Percentiles rank a stretch among this genome's conserved stretches.
These are phyloP conservation scores for Heliconius ismenius DNA, from an alignment of 2,888 invertebrate genomes.

Conservation along the genomic window DNA sequence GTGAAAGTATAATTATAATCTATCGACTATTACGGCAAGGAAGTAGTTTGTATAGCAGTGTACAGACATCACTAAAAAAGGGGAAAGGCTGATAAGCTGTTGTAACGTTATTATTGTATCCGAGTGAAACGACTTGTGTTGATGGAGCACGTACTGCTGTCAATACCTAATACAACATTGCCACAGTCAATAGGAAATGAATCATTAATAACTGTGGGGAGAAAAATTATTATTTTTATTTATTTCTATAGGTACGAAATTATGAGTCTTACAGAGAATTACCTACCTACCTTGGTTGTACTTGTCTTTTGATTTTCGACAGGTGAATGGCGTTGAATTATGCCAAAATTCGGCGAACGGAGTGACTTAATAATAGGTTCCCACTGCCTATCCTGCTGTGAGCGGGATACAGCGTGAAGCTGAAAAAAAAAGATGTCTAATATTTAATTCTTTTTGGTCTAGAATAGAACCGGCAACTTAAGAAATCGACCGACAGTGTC, in stretches of 20 bases:
- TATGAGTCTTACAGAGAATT: no score
- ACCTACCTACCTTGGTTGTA: no score
- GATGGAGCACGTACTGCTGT: slow-evolving; percentile 1
- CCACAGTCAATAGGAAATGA: background rate
- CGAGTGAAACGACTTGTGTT: slow-evolving; percentile 2
- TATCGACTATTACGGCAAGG: background rate
- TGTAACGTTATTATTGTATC: slow-evolving; percentile 9
- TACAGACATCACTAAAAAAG: background rate
- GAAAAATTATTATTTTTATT: background rate
- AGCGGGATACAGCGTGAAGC: no score
- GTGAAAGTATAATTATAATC: background rate
- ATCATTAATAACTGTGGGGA: background rate
- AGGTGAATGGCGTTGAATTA: no score
- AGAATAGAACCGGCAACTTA: no score
- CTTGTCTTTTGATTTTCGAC: no score
- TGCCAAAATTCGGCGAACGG: no score
- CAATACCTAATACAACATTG: background rate
- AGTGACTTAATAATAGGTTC: no score
- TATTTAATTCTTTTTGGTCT: no score
- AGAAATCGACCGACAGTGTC: no score
- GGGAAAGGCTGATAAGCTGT: slow-evolving; percentile 6
- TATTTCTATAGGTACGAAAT: background rate
- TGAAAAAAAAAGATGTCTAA: no score
- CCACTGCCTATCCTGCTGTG: no score
- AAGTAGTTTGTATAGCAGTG: slow-evolving; percentile 1